Evolutionary conservation across 2,888 invertebrate species (phyloP).

Genomic region (Drosophila neotestacea): DNA sequence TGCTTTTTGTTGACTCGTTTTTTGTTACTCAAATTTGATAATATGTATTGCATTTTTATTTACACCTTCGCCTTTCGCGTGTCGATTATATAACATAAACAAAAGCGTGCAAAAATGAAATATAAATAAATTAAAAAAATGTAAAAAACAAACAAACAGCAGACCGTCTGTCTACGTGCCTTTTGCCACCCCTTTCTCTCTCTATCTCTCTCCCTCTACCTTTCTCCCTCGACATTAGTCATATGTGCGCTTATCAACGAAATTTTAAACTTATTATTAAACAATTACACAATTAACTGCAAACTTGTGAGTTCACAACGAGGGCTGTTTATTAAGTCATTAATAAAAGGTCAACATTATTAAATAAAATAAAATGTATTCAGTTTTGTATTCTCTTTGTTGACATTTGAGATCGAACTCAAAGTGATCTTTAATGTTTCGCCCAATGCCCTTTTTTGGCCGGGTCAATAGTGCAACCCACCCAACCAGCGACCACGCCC

Average conservation of each 20-base stretch:
- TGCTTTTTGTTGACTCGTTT: slow-evolving; percentile 6
- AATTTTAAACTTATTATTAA: slow-evolving; percentile 66
- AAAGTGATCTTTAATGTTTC: slow-evolving; percentile 4
- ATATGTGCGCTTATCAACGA: slow-evolving; percentile 58
- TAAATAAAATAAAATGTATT: not conserved
- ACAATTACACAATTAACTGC: slow-evolving; percentile 60
- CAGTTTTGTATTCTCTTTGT: not conserved
- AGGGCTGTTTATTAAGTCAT: slow-evolving; percentile 16
- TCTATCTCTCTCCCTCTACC: not conserved
- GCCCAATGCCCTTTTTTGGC: slow-evolving; percentile 20
- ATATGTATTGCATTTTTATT: slow-evolving; percentile 45
- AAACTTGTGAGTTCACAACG: slow-evolving; percentile 20
- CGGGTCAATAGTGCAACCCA: slow-evolving; percentile 13
- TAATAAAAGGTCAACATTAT: not conserved
- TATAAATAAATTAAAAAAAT: slow-evolving; percentile 14
- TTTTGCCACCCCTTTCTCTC: not conserved
- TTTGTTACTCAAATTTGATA: slow-evolving; percentile 33
- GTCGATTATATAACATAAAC: slow-evolving; percentile 70
- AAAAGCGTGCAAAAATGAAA: slow-evolving; percentile 33
- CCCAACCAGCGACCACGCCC: slow-evolving; percentile 28
- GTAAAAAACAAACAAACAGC: slow-evolving; percentile 26
- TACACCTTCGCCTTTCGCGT: slow-evolving; percentile 36
- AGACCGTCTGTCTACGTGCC: slow-evolving; percentile 66
- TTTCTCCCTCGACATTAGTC: slow-evolving; percentile 50
- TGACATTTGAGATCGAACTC: slow-evolving; percentile 14